phyloP scores from a whole-genome alignment of 2,797 vertebrate genomes.

The Gambusia yucatana region DNA sequence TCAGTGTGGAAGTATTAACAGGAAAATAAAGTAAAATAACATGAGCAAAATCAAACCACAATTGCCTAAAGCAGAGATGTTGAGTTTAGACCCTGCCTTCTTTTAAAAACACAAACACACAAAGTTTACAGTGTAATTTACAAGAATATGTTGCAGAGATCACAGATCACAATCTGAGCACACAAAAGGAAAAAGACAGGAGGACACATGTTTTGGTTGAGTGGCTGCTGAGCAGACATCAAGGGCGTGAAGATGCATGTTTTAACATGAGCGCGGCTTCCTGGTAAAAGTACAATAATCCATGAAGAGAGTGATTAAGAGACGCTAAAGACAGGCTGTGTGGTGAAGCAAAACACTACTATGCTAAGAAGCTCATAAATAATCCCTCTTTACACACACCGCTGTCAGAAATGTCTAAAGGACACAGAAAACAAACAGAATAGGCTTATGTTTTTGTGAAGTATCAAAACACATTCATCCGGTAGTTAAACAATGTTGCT shows the following conservation, averaged over 20 bases:
- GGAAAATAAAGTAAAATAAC: constrained; percentile 53
- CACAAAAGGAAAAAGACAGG: constrained; percentile 70
- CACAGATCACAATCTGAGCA: constrained; percentile 64
- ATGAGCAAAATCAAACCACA: constrained; percentile 21
- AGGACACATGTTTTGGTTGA: constrained; percentile 72
- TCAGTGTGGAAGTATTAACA: constrained; percentile 60
- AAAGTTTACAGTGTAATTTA: constrained; percentile 60
- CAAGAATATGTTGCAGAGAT: constrained; percentile 48
- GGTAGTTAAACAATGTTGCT: constrained; percentile 23
- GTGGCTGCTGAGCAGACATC: constrained; percentile 50
- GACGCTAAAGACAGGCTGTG: constrained; percentile 53
- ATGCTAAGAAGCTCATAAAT: constrained; percentile 42
- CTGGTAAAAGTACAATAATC: constrained; percentile 55
- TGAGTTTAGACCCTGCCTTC: constrained; percentile 24
- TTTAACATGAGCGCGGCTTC: constrained; percentile 48
- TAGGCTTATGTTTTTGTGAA: constrained; percentile 17
- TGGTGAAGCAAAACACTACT: constrained; percentile 44
- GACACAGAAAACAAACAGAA: constrained; percentile 40
- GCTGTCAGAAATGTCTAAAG: constrained; percentile 29
- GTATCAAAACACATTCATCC: constrained; percentile 6
- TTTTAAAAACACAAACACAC: constrained; percentile 9
- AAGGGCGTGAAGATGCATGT: constrained; percentile 71
- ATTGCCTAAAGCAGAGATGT: constrained; percentile 42
- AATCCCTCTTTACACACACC: constrained; percentile 52
- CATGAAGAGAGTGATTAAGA: constrained; percentile 70